Percentiles rank a stretch among this genome's conserved stretches.
These are phyloP conservation scores for Hedya salicella DNA, from an alignment of 2,888 invertebrate species.

Conservation along the genomic window DNA sequence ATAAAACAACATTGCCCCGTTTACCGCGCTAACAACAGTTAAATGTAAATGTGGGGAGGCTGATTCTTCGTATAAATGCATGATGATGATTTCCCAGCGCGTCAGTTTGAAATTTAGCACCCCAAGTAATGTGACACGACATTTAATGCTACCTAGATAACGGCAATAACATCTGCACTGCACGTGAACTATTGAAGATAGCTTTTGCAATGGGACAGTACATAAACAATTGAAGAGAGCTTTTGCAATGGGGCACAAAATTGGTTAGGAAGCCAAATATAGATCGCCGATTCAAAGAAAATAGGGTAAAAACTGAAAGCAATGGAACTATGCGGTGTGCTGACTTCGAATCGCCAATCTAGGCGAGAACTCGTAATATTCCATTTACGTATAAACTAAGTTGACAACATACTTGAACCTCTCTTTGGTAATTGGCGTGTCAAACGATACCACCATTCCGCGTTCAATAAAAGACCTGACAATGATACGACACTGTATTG, in stretches of 20 bases:
- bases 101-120: conserved; percentile 1
- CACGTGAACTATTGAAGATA: not conserved
- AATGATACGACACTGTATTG: conserved; percentile 25
- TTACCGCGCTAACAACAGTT: not conserved
- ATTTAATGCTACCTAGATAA: no score
- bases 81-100: not conserved
- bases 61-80: not conserved
- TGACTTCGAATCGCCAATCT: not conserved
- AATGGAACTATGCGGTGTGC: not conserved
- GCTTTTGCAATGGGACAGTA: not conserved
- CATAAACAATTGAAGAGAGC: not conserved
- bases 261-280: not conserved
- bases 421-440: conserved; percentile 13
- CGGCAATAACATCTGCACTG: not conserved
- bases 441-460: conserved; percentile 19
- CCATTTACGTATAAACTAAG: not conserved
- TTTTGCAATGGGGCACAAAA: not conserved
- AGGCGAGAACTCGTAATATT: not conserved
- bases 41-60: not conserved
- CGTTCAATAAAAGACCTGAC: conserved; percentile 18
- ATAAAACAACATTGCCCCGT: not conserved
- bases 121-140: no score
- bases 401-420: not conserved
- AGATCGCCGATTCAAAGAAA: not conserved
- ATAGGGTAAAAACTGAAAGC: not conserved